Evolutionary conservation across 2,113 vertebrate genomes (phyloP), one percentile per base, ranked within the genome.

Genomic region (Neolamprologus cancellatus): DNA sequence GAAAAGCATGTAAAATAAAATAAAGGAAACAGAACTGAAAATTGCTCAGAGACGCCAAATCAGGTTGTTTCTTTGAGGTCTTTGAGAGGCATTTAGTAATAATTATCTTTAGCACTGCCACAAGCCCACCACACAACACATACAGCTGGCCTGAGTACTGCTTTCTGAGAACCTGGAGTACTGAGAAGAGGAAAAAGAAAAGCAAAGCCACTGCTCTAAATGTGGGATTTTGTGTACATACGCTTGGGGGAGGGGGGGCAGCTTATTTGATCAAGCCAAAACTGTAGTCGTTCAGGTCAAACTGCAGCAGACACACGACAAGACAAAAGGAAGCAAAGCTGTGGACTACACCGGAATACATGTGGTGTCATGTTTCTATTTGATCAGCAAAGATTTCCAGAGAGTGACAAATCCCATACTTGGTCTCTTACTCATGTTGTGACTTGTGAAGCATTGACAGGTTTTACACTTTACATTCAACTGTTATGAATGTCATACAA

Each of bases 341-440:
- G 57, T 28, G 25, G 13, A 74, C n/a, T 20, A 44, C 4, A 44
- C 23, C 30, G 17, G 81, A 81, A 87, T 83, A 23, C 48, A 4
- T 53, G 48, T 50, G 52, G 84, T 81, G 34, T 93, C 66, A 78
- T 18, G 59, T 91, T 93, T 93, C 86, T 4, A 52, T 87, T 82
- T 41, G 66, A 78, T 90, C 78, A 83, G 69, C 50, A 66, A 83
- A 83, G 74, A 74, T 84, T 82, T 92, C 57, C 79, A 81, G 55
- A 87, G 39, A 64, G 71, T 87, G 88, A 91, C 84, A 93, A 84
- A 91, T 76, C 83, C 80, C 84, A 89, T 89, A 85, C 79, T 84
- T 88, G 48, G 79, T 83, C 36, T 39, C 69, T 91, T 90, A 92
- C 84, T 93, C 89, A 89, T 86, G 69, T 52, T 82, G 76, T 59